Evolutionary conservation across 2,888 invertebrate species (phyloP).

Genomic region (Zeuzera pyrina): DNA sequence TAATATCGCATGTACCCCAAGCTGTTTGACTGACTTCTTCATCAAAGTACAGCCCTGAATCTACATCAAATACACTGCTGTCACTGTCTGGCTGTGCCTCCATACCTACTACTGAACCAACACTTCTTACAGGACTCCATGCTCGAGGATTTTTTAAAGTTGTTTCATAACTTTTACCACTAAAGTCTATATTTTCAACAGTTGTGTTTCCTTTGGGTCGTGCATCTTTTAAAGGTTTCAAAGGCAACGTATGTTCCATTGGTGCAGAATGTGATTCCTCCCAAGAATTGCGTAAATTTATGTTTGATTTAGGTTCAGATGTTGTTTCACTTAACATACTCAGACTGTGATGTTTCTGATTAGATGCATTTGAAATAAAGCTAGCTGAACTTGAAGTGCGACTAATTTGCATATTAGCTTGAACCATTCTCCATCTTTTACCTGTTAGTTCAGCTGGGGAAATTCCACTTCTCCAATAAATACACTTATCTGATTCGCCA

Average conservation of each 20-base stretch:
- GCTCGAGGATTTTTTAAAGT: conserved; percentile 86
- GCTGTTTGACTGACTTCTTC: conserved; percentile 82
- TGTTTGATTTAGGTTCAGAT: conserved; percentile 60
- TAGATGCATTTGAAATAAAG: conserved; percentile 75
- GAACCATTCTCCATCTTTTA: conserved; percentile 87
- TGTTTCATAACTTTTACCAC: conserved; percentile 79
- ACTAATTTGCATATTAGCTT: conserved; percentile 86
- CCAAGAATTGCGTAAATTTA: conserved; percentile 74
- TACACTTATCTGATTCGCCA: conserved; percentile 84
- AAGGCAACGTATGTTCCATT: conserved; percentile 77
- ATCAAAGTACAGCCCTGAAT: conserved; percentile 86
- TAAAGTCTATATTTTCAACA: conserved; percentile 65
- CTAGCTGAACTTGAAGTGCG: conserved; percentile 87
- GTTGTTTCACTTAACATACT: conserved; percentile 55
- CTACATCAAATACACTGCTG: conserved; percentile 85
- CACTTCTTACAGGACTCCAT: conserved; percentile 91
- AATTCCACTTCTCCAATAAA: conserved; percentile 87
- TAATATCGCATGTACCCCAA: conserved; percentile 86
- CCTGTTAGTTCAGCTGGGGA: conserved; percentile 84
- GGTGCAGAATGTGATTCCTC: conserved; percentile 84
- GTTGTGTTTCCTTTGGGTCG: conserved; percentile 42
- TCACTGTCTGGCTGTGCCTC: conserved; percentile 91
- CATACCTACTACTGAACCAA: conserved; percentile 86
- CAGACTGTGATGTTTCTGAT: conserved; percentile 80
- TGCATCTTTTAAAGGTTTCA: conserved; percentile 53